Percentiles rank a stretch among this genome's conserved stretches.
phyloP scores from a whole-genome alignment of 1,140 invertebrate genomes.

The Heliconius congener region DNA sequence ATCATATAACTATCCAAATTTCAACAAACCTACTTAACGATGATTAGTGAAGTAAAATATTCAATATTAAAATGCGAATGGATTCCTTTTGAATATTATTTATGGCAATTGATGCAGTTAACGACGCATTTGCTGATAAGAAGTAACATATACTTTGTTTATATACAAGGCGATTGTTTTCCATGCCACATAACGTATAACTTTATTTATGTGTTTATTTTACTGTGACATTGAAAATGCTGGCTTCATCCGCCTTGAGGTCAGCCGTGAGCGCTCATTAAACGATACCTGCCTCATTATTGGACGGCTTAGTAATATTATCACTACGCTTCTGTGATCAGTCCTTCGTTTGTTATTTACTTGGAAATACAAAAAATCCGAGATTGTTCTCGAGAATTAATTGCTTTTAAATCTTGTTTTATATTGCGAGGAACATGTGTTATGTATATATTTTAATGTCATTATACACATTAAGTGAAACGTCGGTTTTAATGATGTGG shows the following conservation, averaged over 20 bases:
- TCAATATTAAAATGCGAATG: neutral
- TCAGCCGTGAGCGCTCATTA: conserved; percentile 39
- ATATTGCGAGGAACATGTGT: neutral
- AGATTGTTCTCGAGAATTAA: neutral
- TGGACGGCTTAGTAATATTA: conserved; percentile 11
- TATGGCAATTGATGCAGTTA: conserved; percentile 32
- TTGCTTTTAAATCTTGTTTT: neutral
- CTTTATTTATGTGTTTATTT: conserved; percentile 39
- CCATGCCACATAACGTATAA: conserved; percentile 22
- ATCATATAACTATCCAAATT: neutral
- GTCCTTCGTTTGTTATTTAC: neutral
- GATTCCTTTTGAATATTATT: conserved; percentile 17
- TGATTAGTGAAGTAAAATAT: neutral
- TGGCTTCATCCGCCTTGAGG: conserved; percentile 39
- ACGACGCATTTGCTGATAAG: conserved; percentile 35
- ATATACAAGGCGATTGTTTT: conserved; percentile 27
- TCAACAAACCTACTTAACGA: neutral
- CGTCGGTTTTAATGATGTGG: neutral
- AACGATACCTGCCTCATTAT: conserved; percentile 33
- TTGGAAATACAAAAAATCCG: neutral
- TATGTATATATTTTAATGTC: neutral
- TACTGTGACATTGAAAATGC: conserved; percentile 42
- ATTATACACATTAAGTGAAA: neutral
- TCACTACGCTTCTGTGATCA: neutral
- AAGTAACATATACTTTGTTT: conserved; percentile 17